A percentile compares a stretch with the other conserved stretches of the same genome.
Conservation (phyloP, 1,140 invertebrate species). For the Tetraneura akinire region DNA sequence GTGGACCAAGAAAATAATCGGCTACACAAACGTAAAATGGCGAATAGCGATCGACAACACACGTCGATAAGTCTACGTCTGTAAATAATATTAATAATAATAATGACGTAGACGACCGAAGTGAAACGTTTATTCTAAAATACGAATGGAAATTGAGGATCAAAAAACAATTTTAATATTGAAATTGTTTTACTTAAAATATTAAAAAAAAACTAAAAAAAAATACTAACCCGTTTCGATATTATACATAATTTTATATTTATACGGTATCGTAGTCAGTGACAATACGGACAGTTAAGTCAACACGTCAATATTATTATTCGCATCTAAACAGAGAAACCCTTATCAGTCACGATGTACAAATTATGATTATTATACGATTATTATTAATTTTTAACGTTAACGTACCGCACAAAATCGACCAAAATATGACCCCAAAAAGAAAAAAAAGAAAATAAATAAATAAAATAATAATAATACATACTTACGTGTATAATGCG, state of each 20-base stretch:
- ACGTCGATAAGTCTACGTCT: too few relatives aligned
- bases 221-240: neutral
- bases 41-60: neutral
- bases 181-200: too few relatives aligned
- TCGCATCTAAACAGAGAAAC: neutral
- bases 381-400: neutral
- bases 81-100: too few relatives aligned
- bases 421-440: constrained; percentile 35
- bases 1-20: constrained; percentile 37
- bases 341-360: neutral
- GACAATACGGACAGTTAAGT: neutral
- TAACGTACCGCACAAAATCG: constrained; percentile 1
- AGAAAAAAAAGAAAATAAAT: neutral
- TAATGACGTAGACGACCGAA: neutral
- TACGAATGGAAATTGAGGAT: constrained; percentile 10
- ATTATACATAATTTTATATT: neutral
- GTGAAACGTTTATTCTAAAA: constrained; percentile 27
- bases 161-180: too few relatives aligned
- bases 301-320: neutral
- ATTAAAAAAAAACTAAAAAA: too few relatives aligned
- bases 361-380: constrained; percentile 1
- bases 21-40: constrained; percentile 29
- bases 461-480: too few relatives aligned
- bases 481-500: too few relatives aligned
- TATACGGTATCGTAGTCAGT: neutral